Percentiles rank a stretch among this genome's conserved stretches.
These are phyloP conservation scores for Sarcophaga rosellei DNA, from an alignment of 2,888 invertebrate genomes.

Conservation along the genomic window DNA sequence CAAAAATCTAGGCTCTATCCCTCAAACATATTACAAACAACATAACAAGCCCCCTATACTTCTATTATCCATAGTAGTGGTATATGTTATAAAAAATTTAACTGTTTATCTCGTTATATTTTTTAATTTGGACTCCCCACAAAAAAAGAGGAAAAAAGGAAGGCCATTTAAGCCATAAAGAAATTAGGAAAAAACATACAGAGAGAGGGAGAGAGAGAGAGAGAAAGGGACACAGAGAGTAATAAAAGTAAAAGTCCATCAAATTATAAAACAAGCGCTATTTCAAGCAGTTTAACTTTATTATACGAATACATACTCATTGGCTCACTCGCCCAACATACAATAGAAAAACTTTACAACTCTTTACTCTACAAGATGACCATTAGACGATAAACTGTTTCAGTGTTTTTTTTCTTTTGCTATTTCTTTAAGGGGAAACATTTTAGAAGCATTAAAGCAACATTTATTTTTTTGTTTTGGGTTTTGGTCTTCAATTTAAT, in stretches of 20 bases:
- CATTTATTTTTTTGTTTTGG: conserved; percentile 14
- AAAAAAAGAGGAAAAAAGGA: neutral
- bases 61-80: no score
- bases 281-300: neutral
- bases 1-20: no score
- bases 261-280: conserved; percentile 9
- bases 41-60: no score
- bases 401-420: conserved; percentile 13
- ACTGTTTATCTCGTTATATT: no score
- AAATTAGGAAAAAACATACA: neutral
- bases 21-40: no score
- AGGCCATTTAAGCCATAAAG: neutral
- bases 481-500: conserved; percentile 7
- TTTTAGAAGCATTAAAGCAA: conserved; percentile 52
- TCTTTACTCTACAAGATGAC: conserved; percentile 54
- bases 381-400: conserved; percentile 43
- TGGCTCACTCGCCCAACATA: neutral
- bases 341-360: neutral
- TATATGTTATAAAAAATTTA: no score
- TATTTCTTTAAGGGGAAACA: neutral
- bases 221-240: conserved; percentile 1
- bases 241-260: conserved; percentile 64
- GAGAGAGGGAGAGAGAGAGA: neutral
- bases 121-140: neutral
- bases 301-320: no score